These are phyloP conservation scores for Mycteria americana DNA, from an alignment of 2,797 vertebrate genomes.

Conservation along the genomic window DNA sequence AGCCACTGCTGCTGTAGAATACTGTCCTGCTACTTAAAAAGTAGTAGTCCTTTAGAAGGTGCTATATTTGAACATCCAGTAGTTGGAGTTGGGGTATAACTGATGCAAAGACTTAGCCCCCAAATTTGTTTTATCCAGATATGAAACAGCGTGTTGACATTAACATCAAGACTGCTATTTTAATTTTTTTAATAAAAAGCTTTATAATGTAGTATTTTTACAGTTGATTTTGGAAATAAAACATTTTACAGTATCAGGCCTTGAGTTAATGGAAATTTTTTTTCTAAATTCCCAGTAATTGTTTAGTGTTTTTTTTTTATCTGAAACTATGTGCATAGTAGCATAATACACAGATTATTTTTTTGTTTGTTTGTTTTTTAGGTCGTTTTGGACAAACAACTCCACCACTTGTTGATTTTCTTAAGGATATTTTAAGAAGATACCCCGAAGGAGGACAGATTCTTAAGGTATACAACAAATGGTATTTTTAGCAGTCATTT, in stretches of 20 bases:
- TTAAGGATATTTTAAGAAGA: constrained; percentile 96
- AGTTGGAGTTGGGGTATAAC: background rate
- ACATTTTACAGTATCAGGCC: background rate
- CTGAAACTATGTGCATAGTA: background rate
- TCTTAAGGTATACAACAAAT: constrained; percentile 85
- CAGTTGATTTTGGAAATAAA: background rate
- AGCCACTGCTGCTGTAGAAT: background rate
- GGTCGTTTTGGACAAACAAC: constrained; percentile 98
- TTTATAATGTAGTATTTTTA: background rate
- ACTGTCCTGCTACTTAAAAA: background rate
- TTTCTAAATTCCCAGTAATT: background rate
- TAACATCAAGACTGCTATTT: background rate
- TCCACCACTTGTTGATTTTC: constrained; percentile 95
- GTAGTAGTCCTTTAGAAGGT: background rate
- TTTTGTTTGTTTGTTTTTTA: constrained; percentile 63
- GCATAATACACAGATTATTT: background rate
- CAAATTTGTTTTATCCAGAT: background rate
- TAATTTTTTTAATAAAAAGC: background rate
- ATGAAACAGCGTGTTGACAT: background rate
- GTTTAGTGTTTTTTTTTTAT: background rate
- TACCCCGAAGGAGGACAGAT: constrained; percentile 99
- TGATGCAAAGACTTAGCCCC: background rate
- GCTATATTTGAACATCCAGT: background rate
- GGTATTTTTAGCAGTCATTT: background rate
- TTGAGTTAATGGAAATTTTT: background rate